Evolutionary conservation across 1,140 invertebrate genomes (phyloP), one percentile per base, ranked within the genome.

Genomic region (Papilio glaucus): DNA sequence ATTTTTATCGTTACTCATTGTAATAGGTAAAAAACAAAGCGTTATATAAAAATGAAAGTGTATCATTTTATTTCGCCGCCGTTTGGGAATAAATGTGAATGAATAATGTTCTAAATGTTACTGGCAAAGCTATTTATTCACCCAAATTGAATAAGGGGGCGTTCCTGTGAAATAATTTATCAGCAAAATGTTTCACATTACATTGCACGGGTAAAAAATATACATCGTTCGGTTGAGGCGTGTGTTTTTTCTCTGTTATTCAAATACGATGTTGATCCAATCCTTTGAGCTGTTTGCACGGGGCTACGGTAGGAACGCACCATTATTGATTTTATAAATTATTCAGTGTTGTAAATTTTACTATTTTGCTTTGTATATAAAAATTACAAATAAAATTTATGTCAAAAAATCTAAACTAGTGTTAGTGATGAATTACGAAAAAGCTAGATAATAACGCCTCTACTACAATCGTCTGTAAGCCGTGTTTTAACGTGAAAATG

Each of bases 111-210:
- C 8, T 26, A 53, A 69, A 69, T 69, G 67, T 49, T 69, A 69
- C 67, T 69, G 67, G 42, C 67, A 69, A 69, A 69, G 67, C 67
- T 69, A 69, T 69, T 69, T 69, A 69, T 69, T 69, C 42, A 69
- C 67, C 42, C 15, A 69, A 69, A 69, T 69, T 69, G 67, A 69
- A 69, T 69, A 69, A 69, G 33, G 67, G 67, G 67, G 67, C 67
- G 67, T 69, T 53, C 42, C 67, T 29, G 45, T 69, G 67, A 69
- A 69, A 69, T 49, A 69, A 69, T 69, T 69, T 69, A 69, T 69
- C 67, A 69, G 67, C 41, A 69, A 69, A 69, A 69, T 69, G 67
- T 69, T 49, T 69, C 67, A 49, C 67, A 69, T 69, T 69, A 69
- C 67, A 69, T 69, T 69, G 42, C 67, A 69, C 42, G 67, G 21